Evolutionary conservation across 2,113 vertebrate genomes (phyloP).

Genomic region (Alouatta palliata): DNA sequence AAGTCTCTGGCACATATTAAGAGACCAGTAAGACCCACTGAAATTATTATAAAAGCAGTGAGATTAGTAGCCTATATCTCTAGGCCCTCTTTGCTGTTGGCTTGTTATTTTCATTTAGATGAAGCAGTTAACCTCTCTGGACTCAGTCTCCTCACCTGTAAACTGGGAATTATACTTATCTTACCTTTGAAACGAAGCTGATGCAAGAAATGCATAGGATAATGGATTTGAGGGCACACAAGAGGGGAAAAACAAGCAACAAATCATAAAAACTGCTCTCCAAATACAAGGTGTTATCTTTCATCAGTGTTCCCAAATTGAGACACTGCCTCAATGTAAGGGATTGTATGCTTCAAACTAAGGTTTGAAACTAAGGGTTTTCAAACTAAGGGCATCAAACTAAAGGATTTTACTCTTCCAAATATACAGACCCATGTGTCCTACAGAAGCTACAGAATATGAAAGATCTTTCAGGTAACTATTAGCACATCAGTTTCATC

Average conservation of each 20-base stretch:
- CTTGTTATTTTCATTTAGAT: background rate
- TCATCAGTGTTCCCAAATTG: background rate
- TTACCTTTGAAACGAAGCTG: background rate
- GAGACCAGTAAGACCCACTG: background rate
- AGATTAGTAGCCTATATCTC: background rate
- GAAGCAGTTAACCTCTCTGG: background rate
- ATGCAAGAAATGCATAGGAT: background rate
- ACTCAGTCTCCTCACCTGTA: background rate
- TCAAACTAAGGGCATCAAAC: background rate
- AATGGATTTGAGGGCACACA: background rate
- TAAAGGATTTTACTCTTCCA: background rate
- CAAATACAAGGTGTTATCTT: background rate
- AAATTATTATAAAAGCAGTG: background rate
- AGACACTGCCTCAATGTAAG: background rate
- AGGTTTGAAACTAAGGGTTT: background rate
- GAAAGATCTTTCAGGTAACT: background rate
- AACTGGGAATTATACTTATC: background rate
- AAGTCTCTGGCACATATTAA: background rate
- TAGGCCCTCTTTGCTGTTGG: background rate
- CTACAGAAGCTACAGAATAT: background rate
- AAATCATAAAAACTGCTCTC: background rate
- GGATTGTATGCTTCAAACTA: background rate
- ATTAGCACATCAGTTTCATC: background rate
- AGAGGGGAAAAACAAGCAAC: background rate
- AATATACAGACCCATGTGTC: background rate